phyloP scores from a whole-genome alignment of 2,113 vertebrate genomes.

The Propithecus coquereli region DNA sequence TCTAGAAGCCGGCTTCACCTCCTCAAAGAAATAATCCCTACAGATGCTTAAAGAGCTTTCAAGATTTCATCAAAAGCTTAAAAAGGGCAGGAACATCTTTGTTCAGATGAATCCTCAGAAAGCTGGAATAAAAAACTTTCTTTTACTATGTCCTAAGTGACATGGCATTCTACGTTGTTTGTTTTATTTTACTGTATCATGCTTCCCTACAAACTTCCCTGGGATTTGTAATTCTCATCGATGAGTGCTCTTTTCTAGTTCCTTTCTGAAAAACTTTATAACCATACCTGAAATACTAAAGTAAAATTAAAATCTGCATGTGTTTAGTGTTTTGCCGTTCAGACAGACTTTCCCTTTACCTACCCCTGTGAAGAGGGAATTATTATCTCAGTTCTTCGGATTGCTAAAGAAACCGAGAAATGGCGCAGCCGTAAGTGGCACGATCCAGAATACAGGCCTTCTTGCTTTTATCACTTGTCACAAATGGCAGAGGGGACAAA shows the following conservation, averaged over 20 bases:
- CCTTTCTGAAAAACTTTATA: background rate
- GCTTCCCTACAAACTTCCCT: background rate
- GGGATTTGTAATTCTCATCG: background rate
- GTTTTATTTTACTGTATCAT: background rate
- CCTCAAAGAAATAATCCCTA: background rate
- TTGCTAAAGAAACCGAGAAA: background rate
- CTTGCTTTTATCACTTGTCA: background rate
- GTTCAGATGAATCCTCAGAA: background rate
- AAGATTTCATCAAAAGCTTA: background rate
- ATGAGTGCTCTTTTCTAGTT: background rate
- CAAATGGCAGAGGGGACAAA: background rate
- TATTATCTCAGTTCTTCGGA: background rate
- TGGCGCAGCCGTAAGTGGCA: too few species aligned
- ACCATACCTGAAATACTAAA: background rate
- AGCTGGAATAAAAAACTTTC: background rate
- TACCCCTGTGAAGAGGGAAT: background rate
- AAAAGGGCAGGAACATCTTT: background rate
- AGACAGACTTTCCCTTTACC: background rate
- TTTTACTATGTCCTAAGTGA: background rate
- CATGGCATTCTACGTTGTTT: background rate
- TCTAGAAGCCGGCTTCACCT: background rate
- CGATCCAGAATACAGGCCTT: background rate
- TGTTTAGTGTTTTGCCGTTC: background rate
- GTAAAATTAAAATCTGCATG: background rate
- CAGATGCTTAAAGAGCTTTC: background rate